Conservation (phyloP, 2,888 invertebrate species). For the Ptychoptera albimana region DNA sequence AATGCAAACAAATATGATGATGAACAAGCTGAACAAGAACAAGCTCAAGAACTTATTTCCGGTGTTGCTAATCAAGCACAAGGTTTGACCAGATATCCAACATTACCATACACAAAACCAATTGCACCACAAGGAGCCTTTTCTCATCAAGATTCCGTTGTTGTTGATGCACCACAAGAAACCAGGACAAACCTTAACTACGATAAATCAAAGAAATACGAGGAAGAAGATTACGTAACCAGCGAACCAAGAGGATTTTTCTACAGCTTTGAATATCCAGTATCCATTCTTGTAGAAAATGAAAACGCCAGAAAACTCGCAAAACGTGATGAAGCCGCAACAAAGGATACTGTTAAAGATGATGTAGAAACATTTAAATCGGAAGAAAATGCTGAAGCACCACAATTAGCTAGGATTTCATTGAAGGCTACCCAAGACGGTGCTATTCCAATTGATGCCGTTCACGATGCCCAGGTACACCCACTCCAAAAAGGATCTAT, state of each 20-base stretch:
- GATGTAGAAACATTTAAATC: not conserved
- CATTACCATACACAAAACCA: slow-evolving; percentile 7
- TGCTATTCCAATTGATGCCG: slow-evolving; percentile 15
- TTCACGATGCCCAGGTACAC: slow-evolving; percentile 24
- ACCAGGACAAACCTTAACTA: not conserved
- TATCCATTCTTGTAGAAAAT: slow-evolving; percentile 23
- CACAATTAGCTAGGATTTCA: slow-evolving; percentile 4
- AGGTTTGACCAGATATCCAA: slow-evolving; percentile 10
- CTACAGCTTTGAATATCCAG: slow-evolving; percentile 53
- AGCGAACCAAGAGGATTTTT: slow-evolving; percentile 54
- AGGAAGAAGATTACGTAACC: slow-evolving; percentile 27
- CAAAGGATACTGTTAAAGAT: not conserved
- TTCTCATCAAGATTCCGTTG: not conserved
- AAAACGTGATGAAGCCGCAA: not conserved
- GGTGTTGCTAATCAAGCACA: slow-evolving; percentile 10
- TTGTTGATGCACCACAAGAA: not conserved
- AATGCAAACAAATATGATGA: slow-evolving; percentile 7
- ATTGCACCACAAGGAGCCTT: slow-evolving; percentile 4
- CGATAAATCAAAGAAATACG: slow-evolving; percentile 14
- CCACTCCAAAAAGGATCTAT: slow-evolving; percentile 12
- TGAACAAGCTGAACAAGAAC: slow-evolving; percentile 6
- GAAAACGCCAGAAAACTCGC: not conserved
- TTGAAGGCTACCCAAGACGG: slow-evolving; percentile 4
- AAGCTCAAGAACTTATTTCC: not conserved
- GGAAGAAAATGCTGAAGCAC: not conserved